Evolutionary conservation across 30 jellyfish, hydroid and myxozoan genomes (phyloP), one percentile per base, ranked within the genome.

Genomic region (Hydractinia echinata): DNA sequence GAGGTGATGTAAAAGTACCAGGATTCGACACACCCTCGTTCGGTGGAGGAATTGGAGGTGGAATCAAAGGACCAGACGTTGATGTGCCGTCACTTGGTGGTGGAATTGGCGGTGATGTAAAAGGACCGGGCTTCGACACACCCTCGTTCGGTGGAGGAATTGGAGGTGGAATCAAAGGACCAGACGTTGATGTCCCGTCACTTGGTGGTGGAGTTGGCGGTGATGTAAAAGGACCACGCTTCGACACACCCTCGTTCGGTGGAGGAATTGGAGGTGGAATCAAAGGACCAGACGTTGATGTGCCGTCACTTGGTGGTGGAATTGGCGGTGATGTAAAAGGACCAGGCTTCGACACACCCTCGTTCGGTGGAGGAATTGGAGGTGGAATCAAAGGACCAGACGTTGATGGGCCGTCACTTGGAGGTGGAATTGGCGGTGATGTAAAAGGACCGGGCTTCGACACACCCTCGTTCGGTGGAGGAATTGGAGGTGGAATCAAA

Each of bases 101-200:
- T 6, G 9, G 9, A 6, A 8, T 7, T 64, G 6, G 74, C 2
- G 74, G 74, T 30, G 44, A 30, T 30, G 44, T 30, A 30, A 30
- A 30, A 30, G 44, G 44, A 30, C 44, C 44, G 44, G 44, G 44
- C 44, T 30, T 30, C 44, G 44, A 30, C 44, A 30, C 44, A 0
- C 44, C 44, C 44, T 30, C 44, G 7, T 64, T 64, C 18, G 74
- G 18, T 64, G 74, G 74, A 64, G 18, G 6, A 7, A 44, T 64
- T 6, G 74, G 74, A 7, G 74, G 74, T 6, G 74, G 18, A 7
- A 13, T 64, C 19, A 64, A 64, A 64, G 74, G 74, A 7, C 74
- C 74, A 6, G 18, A 64, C 19, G 18, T 64, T n/a, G 74, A 64
- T 51, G 16, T 30, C 2, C 44, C 44, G 44, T 30, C 44, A 30